These are phyloP conservation scores for Candidula unifasciata DNA, from an alignment of 2,888 invertebrate genomes.

Conservation along the genomic window DNA sequence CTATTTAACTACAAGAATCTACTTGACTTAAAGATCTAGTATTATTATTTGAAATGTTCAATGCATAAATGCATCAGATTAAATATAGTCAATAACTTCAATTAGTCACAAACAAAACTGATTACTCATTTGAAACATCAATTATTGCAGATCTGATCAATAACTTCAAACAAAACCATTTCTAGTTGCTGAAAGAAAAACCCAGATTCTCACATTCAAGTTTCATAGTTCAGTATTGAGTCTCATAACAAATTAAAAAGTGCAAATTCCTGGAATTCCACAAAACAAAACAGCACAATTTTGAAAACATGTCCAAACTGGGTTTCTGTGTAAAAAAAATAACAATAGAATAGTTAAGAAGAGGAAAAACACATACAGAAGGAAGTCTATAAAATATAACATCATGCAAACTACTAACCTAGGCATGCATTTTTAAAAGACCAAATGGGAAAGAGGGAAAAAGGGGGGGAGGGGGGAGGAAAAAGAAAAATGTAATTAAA, in stretches of 20 bases:
- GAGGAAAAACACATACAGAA: not conserved
- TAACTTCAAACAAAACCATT: too few species aligned
- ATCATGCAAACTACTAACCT: slow-evolving; percentile 18
- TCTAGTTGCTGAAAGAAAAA: not conserved
- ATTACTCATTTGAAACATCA: too few species aligned
- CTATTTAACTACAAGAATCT: too few species aligned
- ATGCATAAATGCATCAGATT: too few species aligned
- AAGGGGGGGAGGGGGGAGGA: too few species aligned
- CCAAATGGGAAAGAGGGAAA: not conserved
- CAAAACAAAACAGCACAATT: slow-evolving; percentile 25
- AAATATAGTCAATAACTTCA: too few species aligned
- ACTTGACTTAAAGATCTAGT: too few species aligned
- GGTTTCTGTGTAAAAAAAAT: not conserved
- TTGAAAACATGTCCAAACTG: not conserved
- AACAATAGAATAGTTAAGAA: not conserved
- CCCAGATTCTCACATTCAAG: not conserved
- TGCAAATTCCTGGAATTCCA: not conserved
- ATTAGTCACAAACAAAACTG: too few species aligned
- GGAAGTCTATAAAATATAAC: not conserved
- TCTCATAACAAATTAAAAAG: slow-evolving; percentile 10
- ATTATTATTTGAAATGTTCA: too few species aligned
- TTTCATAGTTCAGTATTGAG: too few species aligned
- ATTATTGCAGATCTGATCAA: too few species aligned
- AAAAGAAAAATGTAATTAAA: not conserved
- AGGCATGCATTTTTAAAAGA: slow-evolving; percentile 20